Evolutionary conservation across 2,888 invertebrate species (phyloP), one percentile per base, ranked within the genome.

Genomic region (Sinodicranocentrus sp.): DNA sequence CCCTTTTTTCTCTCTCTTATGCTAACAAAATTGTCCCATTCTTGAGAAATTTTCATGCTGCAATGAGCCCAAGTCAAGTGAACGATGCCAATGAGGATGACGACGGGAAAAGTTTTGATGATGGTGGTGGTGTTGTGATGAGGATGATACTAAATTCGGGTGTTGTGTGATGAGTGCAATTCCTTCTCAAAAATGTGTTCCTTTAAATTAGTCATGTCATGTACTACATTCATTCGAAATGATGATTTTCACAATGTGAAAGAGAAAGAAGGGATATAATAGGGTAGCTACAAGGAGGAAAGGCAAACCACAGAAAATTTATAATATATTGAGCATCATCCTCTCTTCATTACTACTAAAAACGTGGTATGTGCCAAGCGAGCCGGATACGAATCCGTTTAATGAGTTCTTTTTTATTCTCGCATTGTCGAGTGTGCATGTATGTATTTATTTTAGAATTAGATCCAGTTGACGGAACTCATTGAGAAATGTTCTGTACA

Each of bases 31-130:
- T 73, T 73, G 73, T 80, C 82, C 82, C 84, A 86, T 87, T 85
- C 86, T 84, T 79, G 85, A 86, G 84, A 85, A 82, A 87, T 87
- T 87, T 87, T 87, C 86, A 88, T 87, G 88, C 87, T 88, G 88
- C 87, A 87, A 77, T 87, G 87, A 86, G 78, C 84, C 85, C 70
- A 39, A 84, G 72, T 85, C 83, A 83, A 75, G 75, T 59, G 75
- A 82, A 82, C 67, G 70, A 82, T 76, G 75, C 73, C 82, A 71
- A 72, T 71, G 72, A 80, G 0, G 54, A 52, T 39, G 70, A 61
- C 17, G 26, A 59, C 44, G 79, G 39, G 54, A 71, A 71, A 67
- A 6, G 70, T 19, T 71, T 54, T 48, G 70, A 44, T 67, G 67
- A 15, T 44, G 54, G 21, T 21, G 21, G 17, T 65, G 57, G 15